Evolutionary conservation across 2,113 vertebrate genomes (phyloP), one percentile per base, ranked within the genome.

Genomic region (Mustela lutreola): DNA sequence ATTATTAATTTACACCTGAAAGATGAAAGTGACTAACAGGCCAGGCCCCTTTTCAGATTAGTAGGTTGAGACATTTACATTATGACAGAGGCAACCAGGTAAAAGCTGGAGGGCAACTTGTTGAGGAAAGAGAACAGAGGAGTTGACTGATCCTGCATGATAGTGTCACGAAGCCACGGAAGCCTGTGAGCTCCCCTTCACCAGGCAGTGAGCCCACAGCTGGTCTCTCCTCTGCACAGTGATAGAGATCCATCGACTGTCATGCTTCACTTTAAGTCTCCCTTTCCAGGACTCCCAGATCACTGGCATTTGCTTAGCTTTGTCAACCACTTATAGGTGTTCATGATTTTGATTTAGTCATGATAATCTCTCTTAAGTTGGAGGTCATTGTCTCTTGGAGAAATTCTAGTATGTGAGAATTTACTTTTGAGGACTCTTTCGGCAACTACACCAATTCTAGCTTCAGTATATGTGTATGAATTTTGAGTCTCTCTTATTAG

Each of bases 21-120:
- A 83, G 78, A 33, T 48, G 50, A 73, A 91, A 71, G 36, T 63
- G 31, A 86, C 70, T 53, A 22, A 21, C 7, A 16, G 14, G 11
- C 11, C 7, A 16, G 14, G 11, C 11, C n/a, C 28, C 62, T 91
- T 71, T 71, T 82, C 28, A 7, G n/a, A 26, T 56, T 56, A 83
- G 70, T 6, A 83, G 39, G 12, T 53, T 31, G 58, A 82, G 53
- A 53, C 36, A 12, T 84, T 93, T 82, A 91, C 62, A 5, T 50
- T 39, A 42, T 0, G 70, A 36, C 11, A 50, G 56, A 28, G 58
- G 60, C 82, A 67, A 73, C 86, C 45, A 65, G 19, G 50, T 78
- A 91, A 93, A 93, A 67, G n/a, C 67, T 63, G 28, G n/a, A 83
- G 60, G 56, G 48, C 73, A 95, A 56, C 91, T 79, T 83, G 24